Evolutionary conservation across 2,888 invertebrate genomes (phyloP), one percentile per base, ranked within the genome.

Genomic region (Hypsopygia costalis): DNA sequence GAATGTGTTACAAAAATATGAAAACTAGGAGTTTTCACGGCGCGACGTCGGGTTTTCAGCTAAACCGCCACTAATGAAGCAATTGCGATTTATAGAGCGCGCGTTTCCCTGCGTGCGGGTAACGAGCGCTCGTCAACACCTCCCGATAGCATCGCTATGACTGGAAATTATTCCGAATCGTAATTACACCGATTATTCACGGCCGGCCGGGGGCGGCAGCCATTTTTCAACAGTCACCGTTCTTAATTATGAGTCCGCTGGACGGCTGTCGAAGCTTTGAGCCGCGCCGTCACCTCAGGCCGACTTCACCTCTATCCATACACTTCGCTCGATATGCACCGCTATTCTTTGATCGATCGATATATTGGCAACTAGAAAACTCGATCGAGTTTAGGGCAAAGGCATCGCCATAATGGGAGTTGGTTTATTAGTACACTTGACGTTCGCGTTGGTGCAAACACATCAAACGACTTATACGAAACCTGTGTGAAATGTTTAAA

Each of bases 151-250:
- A 88, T 88, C 88, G 85, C 87, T 88, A 88, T 88, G 88, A 88
- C 88, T 88, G 85, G 87, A 88, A 88, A 88, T 87, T 88, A 87
- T 88, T 87, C 87, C 80, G 82, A 87, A 80, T 87, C 81, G 87
- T 88, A 88, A 87, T 88, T 88, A 88, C 87, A 83, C 72, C 88
- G 87, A 88, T 88, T 88, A 87, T 88, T 88, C 87, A 88, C 87
- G 88, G 88, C 82, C 81, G 85, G 86, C 87, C 86, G 85, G 87
- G 87, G 87, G 86, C 87, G 86, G 86, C 86, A 64, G 85, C 85
- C 85, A 87, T 88, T 88, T 88, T 88, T 87, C 87, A 87, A 87
- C 86, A 88, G 88, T 88, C 88, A 88, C 88, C 85, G 83, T 88
- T 88, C 88, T 88, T 88, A 88, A 88, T 87, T 88, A 88, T 87